These are phyloP conservation scores for Cryptoprocta ferox DNA, from an alignment of 2,797 vertebrate species.

Conservation along the genomic window DNA sequence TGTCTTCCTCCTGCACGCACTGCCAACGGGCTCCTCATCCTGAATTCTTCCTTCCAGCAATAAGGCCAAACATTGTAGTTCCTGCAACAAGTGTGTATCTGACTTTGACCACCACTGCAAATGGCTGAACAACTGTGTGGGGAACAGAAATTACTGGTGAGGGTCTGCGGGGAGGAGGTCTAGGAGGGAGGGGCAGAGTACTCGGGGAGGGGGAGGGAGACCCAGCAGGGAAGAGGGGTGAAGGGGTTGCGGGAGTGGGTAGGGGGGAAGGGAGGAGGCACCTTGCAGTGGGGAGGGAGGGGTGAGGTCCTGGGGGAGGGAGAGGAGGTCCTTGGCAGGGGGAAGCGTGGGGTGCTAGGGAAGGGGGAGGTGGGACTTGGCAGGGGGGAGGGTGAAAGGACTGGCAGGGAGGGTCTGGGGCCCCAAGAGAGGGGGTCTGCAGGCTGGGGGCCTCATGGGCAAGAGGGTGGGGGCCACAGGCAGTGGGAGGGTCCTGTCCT, in stretches of 20 bases:
- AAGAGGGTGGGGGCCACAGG: background rate
- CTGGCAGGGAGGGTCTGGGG: background rate
- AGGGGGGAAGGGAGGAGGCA: no score
- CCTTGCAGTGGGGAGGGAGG: background rate
- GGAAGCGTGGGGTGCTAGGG: no score
- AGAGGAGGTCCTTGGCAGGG: no score
- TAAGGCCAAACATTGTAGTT: slow-evolving; percentile 89
- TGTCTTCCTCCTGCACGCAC: rapidly evolving
- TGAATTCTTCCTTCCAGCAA: slow-evolving; percentile 71
- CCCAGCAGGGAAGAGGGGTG: background rate
- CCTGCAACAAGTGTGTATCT: slow-evolving; percentile 89
- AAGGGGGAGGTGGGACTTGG: no score
- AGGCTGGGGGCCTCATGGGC: background rate
- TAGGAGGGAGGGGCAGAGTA: no score
- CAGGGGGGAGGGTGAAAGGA: no score
- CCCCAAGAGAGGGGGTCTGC: background rate
- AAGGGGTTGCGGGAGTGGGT: background rate
- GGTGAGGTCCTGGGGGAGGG: background rate
- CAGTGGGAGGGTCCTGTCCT: background rate
- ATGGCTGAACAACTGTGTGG: slow-evolving; percentile 90
- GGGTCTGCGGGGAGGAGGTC: background rate
- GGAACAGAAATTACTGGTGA: slow-evolving; percentile 90
- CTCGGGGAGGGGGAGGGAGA: no score
- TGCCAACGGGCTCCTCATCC: background rate
- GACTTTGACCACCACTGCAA: slow-evolving; percentile 91